Evolutionary conservation across 2,797 vertebrate genomes (phyloP).

Genomic region (Micropoecilia bifurca): DNA sequence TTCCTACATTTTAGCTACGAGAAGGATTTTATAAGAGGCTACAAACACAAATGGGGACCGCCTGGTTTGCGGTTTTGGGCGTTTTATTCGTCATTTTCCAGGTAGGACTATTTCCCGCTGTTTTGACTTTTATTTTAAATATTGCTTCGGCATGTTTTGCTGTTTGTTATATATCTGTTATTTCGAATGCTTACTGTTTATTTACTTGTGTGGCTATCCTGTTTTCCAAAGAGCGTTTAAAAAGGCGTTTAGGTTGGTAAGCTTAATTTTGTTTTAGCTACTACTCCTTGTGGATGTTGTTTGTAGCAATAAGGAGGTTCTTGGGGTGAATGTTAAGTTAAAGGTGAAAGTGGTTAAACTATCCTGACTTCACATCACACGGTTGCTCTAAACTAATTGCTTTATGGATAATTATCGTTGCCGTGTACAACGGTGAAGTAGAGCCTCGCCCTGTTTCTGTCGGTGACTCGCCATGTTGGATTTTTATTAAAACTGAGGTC

Average conservation of each 20-base stretch:
- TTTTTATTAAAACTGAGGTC: background rate
- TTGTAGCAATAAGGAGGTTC: background rate
- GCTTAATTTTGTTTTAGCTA: background rate
- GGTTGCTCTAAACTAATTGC: background rate
- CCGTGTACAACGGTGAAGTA: background rate
- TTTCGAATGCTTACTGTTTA: background rate
- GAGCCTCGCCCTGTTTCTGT: slow-evolving; percentile 24
- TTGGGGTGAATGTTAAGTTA: background rate
- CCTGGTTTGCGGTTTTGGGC: slow-evolving; percentile 44
- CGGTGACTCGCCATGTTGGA: background rate
- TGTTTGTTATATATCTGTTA: background rate
- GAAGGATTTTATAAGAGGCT: background rate
- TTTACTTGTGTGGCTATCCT: background rate
- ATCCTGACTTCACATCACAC: background rate
- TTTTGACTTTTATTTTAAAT: background rate
- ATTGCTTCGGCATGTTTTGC: background rate
- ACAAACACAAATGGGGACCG: slow-evolving; percentile 59
- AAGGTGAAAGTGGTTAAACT: background rate
- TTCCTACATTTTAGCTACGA: background rate
- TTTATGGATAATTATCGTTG: background rate
- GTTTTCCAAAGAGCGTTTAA: background rate
- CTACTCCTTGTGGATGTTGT: background rate
- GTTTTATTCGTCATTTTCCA: slow-evolving; percentile 57
- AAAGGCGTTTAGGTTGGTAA: background rate
- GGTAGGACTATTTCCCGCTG: slow-evolving; percentile 57